These are phyloP conservation scores for Prunella fulvescens DNA, from an alignment of 2,113 vertebrate species.

Conservation along the genomic window DNA sequence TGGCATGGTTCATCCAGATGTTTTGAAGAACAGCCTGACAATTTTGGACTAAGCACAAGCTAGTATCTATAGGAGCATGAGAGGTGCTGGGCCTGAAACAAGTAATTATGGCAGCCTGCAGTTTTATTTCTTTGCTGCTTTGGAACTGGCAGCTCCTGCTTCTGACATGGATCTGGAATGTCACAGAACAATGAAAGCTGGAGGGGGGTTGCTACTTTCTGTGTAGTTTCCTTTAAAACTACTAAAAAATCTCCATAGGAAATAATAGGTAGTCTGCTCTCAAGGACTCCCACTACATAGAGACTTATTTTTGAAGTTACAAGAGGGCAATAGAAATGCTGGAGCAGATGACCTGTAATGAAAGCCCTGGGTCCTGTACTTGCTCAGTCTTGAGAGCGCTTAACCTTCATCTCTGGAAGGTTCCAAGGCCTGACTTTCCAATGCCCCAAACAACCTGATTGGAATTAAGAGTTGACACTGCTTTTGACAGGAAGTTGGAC, in stretches of 20 bases:
- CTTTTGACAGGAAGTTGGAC: neutral
- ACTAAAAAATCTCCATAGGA: neutral
- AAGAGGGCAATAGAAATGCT: neutral
- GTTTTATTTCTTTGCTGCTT: neutral
- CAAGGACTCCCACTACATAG: neutral
- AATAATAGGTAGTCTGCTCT: neutral
- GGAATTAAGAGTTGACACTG: neutral
- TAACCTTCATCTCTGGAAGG: neutral
- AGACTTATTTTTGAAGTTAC: neutral
- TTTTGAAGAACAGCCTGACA: neutral
- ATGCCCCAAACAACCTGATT: neutral
- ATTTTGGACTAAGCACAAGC: neutral
- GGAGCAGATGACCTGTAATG: neutral
- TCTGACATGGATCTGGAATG: neutral
- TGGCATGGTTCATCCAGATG: neutral
- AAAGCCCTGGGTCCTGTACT: neutral
- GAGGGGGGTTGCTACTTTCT: neutral
- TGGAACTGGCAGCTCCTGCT: neutral
- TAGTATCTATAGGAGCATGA: neutral
- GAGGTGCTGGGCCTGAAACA: neutral
- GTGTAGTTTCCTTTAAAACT: neutral
- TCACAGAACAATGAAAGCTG: neutral
- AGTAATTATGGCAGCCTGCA: neutral
- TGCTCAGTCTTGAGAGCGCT: neutral
- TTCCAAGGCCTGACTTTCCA: neutral